Conservation (phyloP, 2,113 vertebrate species). For the Prietella phreatophila region DNA sequence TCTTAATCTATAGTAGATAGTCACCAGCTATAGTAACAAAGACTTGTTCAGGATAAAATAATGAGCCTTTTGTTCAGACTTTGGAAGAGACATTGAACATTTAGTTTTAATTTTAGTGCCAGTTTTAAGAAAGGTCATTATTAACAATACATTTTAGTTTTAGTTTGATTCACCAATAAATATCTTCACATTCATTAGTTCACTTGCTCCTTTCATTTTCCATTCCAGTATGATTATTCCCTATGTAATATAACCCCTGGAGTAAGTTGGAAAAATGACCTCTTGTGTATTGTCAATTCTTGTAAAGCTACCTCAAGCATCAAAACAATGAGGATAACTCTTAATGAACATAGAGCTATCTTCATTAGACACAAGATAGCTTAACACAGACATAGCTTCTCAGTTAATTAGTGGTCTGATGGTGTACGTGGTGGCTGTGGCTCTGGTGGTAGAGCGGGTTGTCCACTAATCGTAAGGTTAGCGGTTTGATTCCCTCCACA, state of each 20-base stretch:
- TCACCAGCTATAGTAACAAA: not conserved
- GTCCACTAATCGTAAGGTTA: too few species aligned
- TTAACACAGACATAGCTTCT: not conserved
- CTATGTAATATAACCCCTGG: not conserved
- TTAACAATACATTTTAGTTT: not conserved
- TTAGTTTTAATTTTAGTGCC: not conserved
- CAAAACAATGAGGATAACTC: not conserved
- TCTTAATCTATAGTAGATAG: constrained; percentile 4
- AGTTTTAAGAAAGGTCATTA: not conserved
- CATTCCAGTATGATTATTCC: not conserved
- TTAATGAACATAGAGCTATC: not conserved
- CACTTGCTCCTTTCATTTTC: not conserved
- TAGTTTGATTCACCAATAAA: not conserved
- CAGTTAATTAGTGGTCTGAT: not conserved
- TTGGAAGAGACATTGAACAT: not conserved
- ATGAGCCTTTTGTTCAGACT: constrained; percentile 7
- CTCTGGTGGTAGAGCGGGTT: too few species aligned
- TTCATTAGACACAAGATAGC: too few species aligned
- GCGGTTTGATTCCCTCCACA: too few species aligned
- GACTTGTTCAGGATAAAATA: constrained; percentile 7
- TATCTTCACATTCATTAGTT: not conserved
- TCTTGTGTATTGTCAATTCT: not conserved
- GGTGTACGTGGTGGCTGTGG: not conserved
- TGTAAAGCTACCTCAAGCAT: not conserved
- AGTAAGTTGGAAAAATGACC: not conserved